Evolutionary conservation across 2,888 invertebrate species (phyloP), one percentile per base, ranked within the genome.

Genomic region (Himalopsyche anomala): DNA sequence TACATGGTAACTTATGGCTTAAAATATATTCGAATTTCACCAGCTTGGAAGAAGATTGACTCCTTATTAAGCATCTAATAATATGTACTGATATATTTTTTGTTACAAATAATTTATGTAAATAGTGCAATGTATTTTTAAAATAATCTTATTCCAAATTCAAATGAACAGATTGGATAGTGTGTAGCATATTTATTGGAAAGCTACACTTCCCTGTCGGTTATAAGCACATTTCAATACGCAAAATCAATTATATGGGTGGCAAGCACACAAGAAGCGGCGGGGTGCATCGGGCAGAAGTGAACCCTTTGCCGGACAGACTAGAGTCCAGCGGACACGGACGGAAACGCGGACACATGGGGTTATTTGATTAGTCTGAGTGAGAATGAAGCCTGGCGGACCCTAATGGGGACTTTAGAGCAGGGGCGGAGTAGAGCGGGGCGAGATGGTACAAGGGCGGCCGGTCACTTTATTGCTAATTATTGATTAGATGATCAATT

Each of bases 301-400:
- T 36, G 81, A 86, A 86, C 86, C 86, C 86, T 86, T 86, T 84
- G 83, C 74, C 74, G 19, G 74, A 74, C 74, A 74, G 74, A 5
- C 36, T 36, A 74, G 28, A 74, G 74, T 74, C 74, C 80, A 83
- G 86, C 80, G 74, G 74, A 84, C 81, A 40, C 45, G 51, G 56
- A 42, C 82, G 81, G 87, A 74, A 74, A 74, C 74, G 74, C 74
- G 74, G 84, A 86, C 87, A 88, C 82, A 86, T 88, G 88, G 87
- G 87, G 93, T 93, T 93, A 93, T 93, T 93, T 93, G 93, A 93
- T 93, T 93, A 93, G 93, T 93, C 93, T 92, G 93, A 92, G 93
- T 92, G 93, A 93, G 93, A 93, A 93, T 93, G 93, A 80, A 93
- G 92, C 92, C 92, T 92, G 92, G 92, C 92, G 92, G 91, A 91